Evolutionary conservation across 2,888 invertebrate genomes (phyloP), one percentile per base, ranked within the genome.

Genomic region (Melanophora roralis): DNA sequence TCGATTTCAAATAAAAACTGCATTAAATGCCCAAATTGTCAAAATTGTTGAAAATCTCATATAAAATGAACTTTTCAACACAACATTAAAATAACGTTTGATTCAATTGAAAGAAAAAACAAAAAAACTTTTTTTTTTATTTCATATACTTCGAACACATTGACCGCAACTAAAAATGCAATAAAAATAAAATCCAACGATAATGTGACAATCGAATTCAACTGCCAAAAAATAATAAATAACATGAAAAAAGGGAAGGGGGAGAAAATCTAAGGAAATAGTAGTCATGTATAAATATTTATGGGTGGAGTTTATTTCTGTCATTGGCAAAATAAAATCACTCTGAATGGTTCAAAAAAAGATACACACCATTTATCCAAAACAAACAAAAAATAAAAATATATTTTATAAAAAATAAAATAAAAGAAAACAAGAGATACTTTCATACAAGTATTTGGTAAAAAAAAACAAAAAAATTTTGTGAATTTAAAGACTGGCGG

Each of bases 71-170:
- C 65, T 71, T 82, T 82, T 83, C 55, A 81, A 43, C 68, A 78
- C 73, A 82, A 82, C 84, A 86, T 86, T 87, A 86, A 84, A 84
- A 82, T 67, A 85, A 82, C 86, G 85, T 88, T 87, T 87, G 84
- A 87, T 87, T 88, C 87, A 88, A 87, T 88, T 88, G 86, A 83
- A 83, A 79, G 78, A 85, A 84, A 86, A 87, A 86, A 86, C 85
- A 88, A 88, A 87, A 86, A 87, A 87, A 88, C 86, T 85, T 82
- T 84, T 67, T 47, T 49, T 38, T 69, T 16, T 38, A 53, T 21
- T 67, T 64, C n/a, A 21, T 60, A 12, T n/a, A 65, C 72, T 72
- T 74, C 82, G 84, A 82, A 83, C 83, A 84, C 84, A 85, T 87
- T 86, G 83, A 83, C 82, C 83, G 83, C 84, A 65, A 73, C 71